Evolutionary conservation across 2,113 vertebrate genomes (phyloP).

Genomic region (Sapajus apella): DNA sequence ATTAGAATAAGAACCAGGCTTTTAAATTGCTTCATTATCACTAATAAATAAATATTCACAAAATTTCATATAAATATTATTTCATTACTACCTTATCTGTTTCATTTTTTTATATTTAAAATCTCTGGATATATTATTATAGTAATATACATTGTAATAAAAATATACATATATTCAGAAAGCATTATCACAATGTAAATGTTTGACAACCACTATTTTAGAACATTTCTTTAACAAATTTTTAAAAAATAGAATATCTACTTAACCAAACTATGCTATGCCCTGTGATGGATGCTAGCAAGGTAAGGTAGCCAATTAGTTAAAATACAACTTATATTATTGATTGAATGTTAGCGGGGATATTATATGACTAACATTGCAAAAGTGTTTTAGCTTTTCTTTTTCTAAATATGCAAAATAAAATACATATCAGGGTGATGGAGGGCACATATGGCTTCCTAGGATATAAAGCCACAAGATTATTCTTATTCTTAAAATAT

Average conservation of each 20-base stretch:
- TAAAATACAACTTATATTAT: background rate
- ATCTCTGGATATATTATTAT: background rate
- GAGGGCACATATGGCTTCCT: background rate
- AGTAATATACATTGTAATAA: background rate
- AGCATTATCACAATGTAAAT: background rate
- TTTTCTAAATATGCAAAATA: conserved; percentile 20
- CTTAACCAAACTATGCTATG: background rate
- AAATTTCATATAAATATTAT: background rate
- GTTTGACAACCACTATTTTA: background rate
- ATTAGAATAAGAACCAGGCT: background rate
- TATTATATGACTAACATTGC: background rate
- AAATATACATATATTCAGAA: background rate
- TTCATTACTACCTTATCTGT: background rate
- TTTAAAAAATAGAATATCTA: background rate
- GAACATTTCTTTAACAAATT: background rate
- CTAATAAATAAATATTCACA: background rate
- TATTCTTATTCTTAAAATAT: background rate
- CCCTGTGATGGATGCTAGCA: background rate
- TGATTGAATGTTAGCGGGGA: background rate
- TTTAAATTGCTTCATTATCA: background rate
- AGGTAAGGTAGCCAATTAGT: background rate
- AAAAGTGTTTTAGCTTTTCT: background rate
- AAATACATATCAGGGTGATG: background rate
- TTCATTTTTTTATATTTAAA: background rate
- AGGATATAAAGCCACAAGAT: background rate